Base-by-base conservation (phyloP, 2,113 vertebrate species). In the Hemibagrus wyckioides region DNA sequence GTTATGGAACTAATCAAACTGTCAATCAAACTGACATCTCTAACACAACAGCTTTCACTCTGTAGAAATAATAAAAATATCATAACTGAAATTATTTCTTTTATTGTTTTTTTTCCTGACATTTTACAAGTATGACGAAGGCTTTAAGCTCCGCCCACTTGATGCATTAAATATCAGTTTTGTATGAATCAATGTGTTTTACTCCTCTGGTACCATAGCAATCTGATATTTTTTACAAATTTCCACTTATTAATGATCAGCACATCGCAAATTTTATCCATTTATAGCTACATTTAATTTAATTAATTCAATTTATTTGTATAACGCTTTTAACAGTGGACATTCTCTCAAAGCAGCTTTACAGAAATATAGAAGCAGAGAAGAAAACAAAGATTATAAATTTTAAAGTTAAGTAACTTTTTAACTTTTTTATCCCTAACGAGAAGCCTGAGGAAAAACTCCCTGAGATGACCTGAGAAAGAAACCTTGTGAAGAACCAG, bases 1-100 rank as follows among this genome's bases (percentile, higher is more conserved):
- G 0, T 48, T 73, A 36, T n/a, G 63, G 54, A 76, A 85, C 23
- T 82, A 88, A 82, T 69, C 61, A 52, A 33, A 52, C 59, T 65
- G 61, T 83, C n/a, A 21, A 7, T 15, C 6, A 48, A 73, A 73
- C 25, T 36, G 25, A 21, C 69, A 41, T 44, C 21, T 11, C 10
- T 25, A 44, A 44, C 36, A 71, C n/a, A 2, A 1, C 4, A 1
- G 33, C 30, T 19, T 69, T 36, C 19, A 19, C 17, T 21, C 17
- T 36, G 33, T 19, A 71, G 67, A 36, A 69, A 36, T 36, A 3
- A 21, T 36, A 3, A 21, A 39, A 39, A 23, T 39, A 39, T 36
- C 17, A 69, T 30, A 4, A n/a, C 28, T 63, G 28, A 65, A 65
- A 65, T 30, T 30, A 69, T 69, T 39, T 69, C 7, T 71, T 71